Conservation (phyloP, 2,888 invertebrate genomes). For the Cylindroiulus punctatus region DNA sequence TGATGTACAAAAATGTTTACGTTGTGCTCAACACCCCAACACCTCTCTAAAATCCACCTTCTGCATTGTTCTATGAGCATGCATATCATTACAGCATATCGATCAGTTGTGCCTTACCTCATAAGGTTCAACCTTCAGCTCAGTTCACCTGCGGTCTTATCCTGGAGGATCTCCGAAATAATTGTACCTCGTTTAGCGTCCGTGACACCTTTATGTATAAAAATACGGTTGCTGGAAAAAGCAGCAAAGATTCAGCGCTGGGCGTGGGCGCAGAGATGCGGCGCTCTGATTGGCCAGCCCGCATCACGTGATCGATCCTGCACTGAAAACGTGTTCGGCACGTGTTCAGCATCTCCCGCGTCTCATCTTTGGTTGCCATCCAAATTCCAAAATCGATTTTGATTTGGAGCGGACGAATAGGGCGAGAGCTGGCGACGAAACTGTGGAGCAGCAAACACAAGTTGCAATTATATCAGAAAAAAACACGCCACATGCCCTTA, state of each 20-base stretch:
- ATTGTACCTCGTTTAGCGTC: not conserved
- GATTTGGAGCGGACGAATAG: slow-evolving; percentile 5
- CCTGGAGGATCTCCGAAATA: not conserved
- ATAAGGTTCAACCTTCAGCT: not conserved
- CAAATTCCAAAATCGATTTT: slow-evolving; percentile 21
- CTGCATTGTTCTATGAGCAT: too few relatives aligned
- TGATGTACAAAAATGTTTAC: too few relatives aligned
- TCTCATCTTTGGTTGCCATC: not conserved
- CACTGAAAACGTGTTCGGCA: not conserved
- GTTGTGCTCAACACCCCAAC: too few relatives aligned
- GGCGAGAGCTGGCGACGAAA: not conserved
- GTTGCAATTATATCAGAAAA: slow-evolving; percentile 21
- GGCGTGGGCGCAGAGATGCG: slow-evolving; percentile 13
- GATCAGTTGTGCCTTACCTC: not conserved
- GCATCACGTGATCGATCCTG: not conserved
- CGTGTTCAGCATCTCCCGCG: slow-evolving; percentile 32
- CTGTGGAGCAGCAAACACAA: not conserved
- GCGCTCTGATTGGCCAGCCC: not conserved
- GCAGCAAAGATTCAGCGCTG: not conserved
- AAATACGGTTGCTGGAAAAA: not conserved
- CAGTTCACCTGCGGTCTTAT: not conserved
- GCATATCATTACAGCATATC: too few relatives aligned
- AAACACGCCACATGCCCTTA: slow-evolving; percentile 32
- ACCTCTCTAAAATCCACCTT: too few relatives aligned
- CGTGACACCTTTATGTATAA: not conserved